These are phyloP conservation scores for Rhopalosiphum padi DNA, from an alignment of 1,140 invertebrate species.

Conservation along the genomic window DNA sequence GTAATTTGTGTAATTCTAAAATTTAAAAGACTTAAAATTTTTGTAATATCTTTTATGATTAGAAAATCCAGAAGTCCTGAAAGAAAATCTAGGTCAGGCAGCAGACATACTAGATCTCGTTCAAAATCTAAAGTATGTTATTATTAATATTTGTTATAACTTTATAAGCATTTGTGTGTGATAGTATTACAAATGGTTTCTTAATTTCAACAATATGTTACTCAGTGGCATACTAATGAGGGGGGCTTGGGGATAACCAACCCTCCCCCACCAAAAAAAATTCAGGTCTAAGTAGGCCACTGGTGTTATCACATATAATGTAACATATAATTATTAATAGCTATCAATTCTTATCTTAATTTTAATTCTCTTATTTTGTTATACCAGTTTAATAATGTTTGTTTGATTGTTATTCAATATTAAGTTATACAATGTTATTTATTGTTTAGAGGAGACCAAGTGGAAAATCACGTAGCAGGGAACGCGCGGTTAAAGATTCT, in stretches of 20 bases:
- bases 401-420: background rate
- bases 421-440: background rate
- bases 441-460: background rate
- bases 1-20: constrained; percentile 31
- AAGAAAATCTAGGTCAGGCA: constrained; percentile 61
- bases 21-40: background rate
- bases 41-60: background rate
- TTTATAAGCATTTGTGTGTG: too few relatives aligned
- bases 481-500: background rate
- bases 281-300: too few relatives aligned
- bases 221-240: too few relatives aligned
- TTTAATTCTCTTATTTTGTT: background rate
- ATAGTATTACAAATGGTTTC: too few relatives aligned
- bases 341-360: too few relatives aligned
- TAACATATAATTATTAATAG: too few relatives aligned
- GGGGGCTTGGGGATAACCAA: too few relatives aligned
- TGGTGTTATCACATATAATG: too few relatives aligned
- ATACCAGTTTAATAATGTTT: background rate
- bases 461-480: constrained; percentile 37
- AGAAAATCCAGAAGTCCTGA: constrained; percentile 63
- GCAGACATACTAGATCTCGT: constrained; percentile 44
- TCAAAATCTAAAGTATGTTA: constrained; percentile 36
- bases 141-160: too few relatives aligned
- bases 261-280: too few relatives aligned
- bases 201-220: too few relatives aligned